These are phyloP conservation scores for Zosterops lateralis DNA, from an alignment of 2,113 vertebrate genomes.

Conservation along the genomic window DNA sequence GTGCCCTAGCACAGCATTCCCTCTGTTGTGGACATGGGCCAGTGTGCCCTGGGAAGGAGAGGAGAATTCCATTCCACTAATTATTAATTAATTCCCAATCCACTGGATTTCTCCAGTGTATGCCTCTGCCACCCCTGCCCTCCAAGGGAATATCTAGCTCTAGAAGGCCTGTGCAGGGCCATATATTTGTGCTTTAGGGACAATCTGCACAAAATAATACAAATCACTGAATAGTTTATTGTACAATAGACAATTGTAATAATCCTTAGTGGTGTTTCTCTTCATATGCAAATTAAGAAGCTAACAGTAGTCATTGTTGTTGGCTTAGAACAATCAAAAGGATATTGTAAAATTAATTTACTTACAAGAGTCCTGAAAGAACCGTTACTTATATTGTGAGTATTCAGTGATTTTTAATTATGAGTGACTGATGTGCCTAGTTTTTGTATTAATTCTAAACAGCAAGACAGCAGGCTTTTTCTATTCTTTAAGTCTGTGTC, in stretches of 20 bases:
- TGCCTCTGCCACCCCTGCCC: not conserved
- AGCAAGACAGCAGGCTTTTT: not conserved
- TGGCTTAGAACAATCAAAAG: not conserved
- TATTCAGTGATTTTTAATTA: not conserved
- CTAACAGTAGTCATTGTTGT: not conserved
- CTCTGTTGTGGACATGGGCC: rapidly evolving
- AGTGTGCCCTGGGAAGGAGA: not conserved
- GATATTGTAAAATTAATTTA: not conserved
- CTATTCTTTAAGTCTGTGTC: not conserved
- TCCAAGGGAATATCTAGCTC: not conserved
- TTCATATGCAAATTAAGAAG: not conserved
- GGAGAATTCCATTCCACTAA: not conserved
- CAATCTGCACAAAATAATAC: not conserved
- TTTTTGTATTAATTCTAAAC: not conserved
- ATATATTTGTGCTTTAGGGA: not conserved
- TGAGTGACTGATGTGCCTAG: not conserved
- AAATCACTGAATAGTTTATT: not conserved
- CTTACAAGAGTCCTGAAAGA: not conserved
- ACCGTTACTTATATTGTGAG: not conserved
- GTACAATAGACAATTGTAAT: not conserved
- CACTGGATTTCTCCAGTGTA: rapidly evolving
- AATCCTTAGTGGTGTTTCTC: not conserved
- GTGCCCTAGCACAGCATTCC: not conserved
- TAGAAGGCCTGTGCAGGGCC: not conserved
- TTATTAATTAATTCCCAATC: not conserved